These are phyloP conservation scores for Chaenodraco wilsoni DNA, from an alignment of 2,797 vertebrate species.

Conservation along the genomic window DNA sequence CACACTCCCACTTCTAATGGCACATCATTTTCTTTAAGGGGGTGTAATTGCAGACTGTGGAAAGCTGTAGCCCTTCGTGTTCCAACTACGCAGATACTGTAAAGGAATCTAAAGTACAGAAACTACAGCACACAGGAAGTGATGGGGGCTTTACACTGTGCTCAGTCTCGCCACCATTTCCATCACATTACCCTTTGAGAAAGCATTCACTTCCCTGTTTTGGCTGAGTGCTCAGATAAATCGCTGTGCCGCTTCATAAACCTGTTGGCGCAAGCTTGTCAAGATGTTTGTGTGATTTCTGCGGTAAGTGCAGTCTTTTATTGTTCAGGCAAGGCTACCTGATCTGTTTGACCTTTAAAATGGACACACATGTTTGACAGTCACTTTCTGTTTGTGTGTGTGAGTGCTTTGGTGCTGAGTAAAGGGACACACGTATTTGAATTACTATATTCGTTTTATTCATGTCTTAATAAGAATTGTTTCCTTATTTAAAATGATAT, in stretches of 20 bases:
- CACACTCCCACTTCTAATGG: constrained; percentile 84
- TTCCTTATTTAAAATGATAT: background rate
- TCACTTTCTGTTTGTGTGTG: background rate
- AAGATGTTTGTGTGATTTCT: constrained; percentile 63
- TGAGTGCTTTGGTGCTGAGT: background rate
- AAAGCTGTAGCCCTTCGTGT: constrained; percentile 74
- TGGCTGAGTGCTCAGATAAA: constrained; percentile 43
- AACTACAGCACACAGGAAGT: constrained; percentile 77
- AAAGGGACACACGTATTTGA: background rate
- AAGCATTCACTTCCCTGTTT: constrained; percentile 74
- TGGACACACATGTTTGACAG: constrained; percentile 19
- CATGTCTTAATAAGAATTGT: background rate
- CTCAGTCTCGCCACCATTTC: constrained; percentile 40
- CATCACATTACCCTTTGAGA: constrained; percentile 44
- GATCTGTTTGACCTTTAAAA: constrained; percentile 43
- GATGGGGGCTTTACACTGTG: constrained; percentile 64
- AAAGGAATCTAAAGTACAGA: constrained; percentile 65
- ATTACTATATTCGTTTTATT: constrained; percentile 10
- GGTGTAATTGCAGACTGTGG: constrained; percentile 80
- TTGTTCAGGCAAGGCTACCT: constrained; percentile 30
- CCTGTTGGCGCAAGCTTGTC: constrained; percentile 44
- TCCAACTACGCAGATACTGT: constrained; percentile 66
- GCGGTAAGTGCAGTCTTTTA: constrained; percentile 75
- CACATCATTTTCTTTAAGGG: constrained; percentile 85
- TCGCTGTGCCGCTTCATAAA: constrained; percentile 55